These are phyloP conservation scores for Lophochroa leadbeateri DNA, from an alignment of 2,113 vertebrate species.

Conservation along the genomic window DNA sequence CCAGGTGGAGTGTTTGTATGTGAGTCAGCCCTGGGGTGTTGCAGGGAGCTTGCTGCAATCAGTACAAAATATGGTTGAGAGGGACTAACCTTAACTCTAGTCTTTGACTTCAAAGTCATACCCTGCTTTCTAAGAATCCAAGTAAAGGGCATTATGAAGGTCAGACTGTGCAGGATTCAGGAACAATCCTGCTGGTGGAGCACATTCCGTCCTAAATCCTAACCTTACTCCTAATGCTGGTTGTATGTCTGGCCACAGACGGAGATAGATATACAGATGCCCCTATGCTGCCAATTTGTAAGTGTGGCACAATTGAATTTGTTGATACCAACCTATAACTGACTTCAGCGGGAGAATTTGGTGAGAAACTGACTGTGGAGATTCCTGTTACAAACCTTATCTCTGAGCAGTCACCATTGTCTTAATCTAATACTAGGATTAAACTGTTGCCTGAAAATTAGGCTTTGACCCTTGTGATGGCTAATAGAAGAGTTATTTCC, in stretches of 20 bases:
- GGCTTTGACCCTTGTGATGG: not conserved
- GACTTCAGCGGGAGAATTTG: not conserved
- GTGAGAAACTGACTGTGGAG: not conserved
- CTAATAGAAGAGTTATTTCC: not conserved
- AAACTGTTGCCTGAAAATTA: not conserved
- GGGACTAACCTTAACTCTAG: not conserved
- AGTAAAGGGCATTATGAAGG: not conserved
- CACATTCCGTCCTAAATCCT: not conserved
- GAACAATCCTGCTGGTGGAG: not conserved
- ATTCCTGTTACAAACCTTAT: not conserved
- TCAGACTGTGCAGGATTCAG: not conserved
- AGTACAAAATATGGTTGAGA: not conserved
- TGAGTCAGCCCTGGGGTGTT: not conserved
- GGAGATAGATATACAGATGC: not conserved
- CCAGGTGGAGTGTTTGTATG: not conserved
- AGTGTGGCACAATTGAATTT: not conserved
- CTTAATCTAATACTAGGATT: not conserved
- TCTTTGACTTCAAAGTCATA: not conserved
- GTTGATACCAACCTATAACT: not conserved
- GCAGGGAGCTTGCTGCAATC: not conserved
- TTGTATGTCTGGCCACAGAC: not conserved
- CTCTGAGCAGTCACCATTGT: not conserved
- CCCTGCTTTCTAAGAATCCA: not conserved
- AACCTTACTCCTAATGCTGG: not conserved
- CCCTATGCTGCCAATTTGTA: not conserved